phyloP scores from a whole-genome alignment of 2,888 invertebrate genomes.

The Spatulosminthurus flaviceps region DNA sequence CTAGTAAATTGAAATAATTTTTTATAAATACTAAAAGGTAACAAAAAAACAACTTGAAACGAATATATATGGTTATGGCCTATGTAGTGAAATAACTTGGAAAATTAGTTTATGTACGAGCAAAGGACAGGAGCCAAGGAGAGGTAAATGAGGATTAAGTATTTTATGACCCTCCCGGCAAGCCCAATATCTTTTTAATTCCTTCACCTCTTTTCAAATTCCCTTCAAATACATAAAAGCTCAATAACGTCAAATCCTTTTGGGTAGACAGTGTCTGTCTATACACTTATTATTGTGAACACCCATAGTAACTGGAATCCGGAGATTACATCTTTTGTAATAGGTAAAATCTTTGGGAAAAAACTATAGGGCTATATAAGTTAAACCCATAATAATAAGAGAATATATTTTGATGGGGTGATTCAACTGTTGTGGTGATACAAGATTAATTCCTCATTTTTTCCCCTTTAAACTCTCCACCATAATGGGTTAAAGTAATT shows the following conservation, averaged over 20 bases:
- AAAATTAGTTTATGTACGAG: no score
- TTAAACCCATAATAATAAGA: not conserved
- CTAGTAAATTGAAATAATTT: no score
- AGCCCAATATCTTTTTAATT: not conserved
- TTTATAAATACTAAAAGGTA: no score
- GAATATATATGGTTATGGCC: no score
- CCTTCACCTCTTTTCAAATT: not conserved
- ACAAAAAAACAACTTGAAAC: no score
- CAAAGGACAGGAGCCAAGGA: no score
- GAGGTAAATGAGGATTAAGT: not conserved
- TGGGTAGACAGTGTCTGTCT: not conserved
- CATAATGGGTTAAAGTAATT: not conserved
- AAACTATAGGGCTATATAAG: not conserved
- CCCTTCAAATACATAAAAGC: not conserved
- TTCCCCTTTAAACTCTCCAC: not conserved
- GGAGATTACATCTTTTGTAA: slow-evolving; percentile 1
- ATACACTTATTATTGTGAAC: no score
- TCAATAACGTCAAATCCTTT: not conserved
- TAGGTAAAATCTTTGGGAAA: no score
- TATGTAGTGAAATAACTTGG: no score
- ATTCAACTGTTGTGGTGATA: not conserved
- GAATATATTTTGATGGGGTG: no score
- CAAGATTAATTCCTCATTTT: slow-evolving; percentile 5
- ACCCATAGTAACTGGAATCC: not conserved
- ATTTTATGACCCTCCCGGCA: slow-evolving; percentile 7